phyloP scores from a whole-genome alignment of 1,140 invertebrate genomes.

The Tetramorium alpestre region DNA sequence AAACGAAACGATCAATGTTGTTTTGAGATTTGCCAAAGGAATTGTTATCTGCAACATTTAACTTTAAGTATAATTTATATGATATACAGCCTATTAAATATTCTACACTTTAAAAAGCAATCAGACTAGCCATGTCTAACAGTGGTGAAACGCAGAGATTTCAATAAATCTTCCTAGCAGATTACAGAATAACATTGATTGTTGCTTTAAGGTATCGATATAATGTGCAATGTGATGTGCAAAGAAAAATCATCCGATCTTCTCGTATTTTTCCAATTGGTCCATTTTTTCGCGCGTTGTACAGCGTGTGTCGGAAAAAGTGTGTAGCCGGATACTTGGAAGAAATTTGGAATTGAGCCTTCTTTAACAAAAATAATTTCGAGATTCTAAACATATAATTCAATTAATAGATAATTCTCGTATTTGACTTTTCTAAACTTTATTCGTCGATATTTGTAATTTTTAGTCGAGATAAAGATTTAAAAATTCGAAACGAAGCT shows the following conservation, averaged over 20 bases:
- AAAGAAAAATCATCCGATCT: conserved; percentile 51
- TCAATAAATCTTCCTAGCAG: background rate
- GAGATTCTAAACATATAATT: background rate
- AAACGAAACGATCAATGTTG: background rate
- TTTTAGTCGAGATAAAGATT: background rate
- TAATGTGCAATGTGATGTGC: conserved; percentile 5
- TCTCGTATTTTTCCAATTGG: conserved; percentile 48
- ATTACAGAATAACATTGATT: conserved; percentile 18
- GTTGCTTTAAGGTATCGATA: conserved; percentile 13
- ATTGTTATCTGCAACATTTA: background rate
- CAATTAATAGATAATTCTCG: background rate
- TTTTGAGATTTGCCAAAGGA: background rate
- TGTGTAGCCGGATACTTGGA: background rate
- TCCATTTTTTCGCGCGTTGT: conserved; percentile 56
- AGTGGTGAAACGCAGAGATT: background rate
- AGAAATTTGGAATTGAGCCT: background rate
- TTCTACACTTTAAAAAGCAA: background rate
- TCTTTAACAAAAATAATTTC: background rate
- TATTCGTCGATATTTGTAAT: background rate
- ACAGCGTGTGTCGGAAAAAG: conserved; percentile 24
- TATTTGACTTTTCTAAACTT: background rate
- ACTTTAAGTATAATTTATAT: background rate
- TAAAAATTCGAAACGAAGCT: background rate
- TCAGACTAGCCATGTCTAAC: background rate
- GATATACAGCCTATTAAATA: background rate